Base-by-base conservation (phyloP, 2,797 vertebrate genomes). In the Tarsius wallacei region DNA sequence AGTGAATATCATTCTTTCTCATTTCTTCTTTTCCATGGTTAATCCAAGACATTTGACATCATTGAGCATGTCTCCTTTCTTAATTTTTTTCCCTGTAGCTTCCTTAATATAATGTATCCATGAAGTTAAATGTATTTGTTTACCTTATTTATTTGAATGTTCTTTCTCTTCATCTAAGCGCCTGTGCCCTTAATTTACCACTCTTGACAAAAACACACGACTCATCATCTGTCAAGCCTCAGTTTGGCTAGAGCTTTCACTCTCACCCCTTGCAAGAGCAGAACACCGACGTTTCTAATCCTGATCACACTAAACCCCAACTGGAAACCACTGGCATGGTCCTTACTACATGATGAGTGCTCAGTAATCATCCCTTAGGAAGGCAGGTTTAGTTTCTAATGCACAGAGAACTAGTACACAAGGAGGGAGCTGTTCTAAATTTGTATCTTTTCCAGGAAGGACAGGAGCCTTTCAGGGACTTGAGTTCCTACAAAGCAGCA, bases 181-280 rank as follows among this genome's bases (percentile, higher is more conserved):
- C 2, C 61, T 94, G 59, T 90, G 36, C 42, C 36, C 49, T 85
- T 94, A 51, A 16, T 59, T 93, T 59, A 78, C 16, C n/a, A 63
- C 73, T 93, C 77, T 83, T 97, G n/a, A 73, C 28, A 85, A 87
- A 94, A 88, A 47, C 88, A 66, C 57, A 73, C 77, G 77, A 61
- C 19, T 16, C 19, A 2, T 42, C 21, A 61, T 66, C 33, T 28
- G 0, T 70, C 22, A 76, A 28, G 28, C 49, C 47, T 14, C 33
- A 28, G 12, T 92, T 88, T 96, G 82, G 3, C 71, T 61, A 3
- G 9, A 47, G 33, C 33, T 9, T 78, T 21, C 15, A 24, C 21
- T 87, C 31, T 84, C 21, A 49, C 7, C 7, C 36, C 33, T 80
- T 36, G 5, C 5, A 81, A 84, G 78, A 74, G 9, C 47, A 81